A percentile compares a stretch with the other conserved stretches of the same genome.
These are phyloP conservation scores for Drosophila teissieri DNA, from an alignment of 1,140 invertebrate species.

Conservation along the genomic window DNA sequence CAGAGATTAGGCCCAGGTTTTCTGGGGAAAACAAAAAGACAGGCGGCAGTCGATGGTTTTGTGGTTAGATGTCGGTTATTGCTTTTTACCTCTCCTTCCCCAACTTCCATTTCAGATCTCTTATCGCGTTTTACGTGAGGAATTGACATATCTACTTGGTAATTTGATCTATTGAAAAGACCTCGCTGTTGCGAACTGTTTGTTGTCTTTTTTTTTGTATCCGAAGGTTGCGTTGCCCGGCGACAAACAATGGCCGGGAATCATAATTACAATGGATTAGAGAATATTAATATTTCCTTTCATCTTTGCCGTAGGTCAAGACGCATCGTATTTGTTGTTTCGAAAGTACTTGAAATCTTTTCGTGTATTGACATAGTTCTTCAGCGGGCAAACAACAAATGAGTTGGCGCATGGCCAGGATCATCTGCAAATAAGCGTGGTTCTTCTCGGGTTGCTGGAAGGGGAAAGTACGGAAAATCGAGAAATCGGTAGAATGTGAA, in stretches of 20 bases:
- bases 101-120: constrained; percentile 52
- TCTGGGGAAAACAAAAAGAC: constrained; percentile 62
- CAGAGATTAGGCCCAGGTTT: constrained; percentile 65
- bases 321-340: constrained; percentile 18
- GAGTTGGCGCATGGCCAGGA: constrained; percentile 68
- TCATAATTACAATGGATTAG: constrained; percentile 83
- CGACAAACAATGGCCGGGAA: constrained; percentile 71
- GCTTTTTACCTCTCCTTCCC: constrained; percentile 3
- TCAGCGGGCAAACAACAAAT: constrained; percentile 64
- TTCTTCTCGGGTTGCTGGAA: constrained; percentile 2
- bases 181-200: constrained; percentile 36
- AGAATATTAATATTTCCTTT: constrained; percentile 77
- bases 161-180: constrained; percentile 70
- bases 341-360: constrained; percentile 48
- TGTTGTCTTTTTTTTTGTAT: constrained; percentile 25
- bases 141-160: constrained; percentile 80
- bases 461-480: background rate
- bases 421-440: constrained; percentile 50
- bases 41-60: constrained; percentile 58
- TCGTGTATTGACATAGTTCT: constrained; percentile 58
- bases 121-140: constrained; percentile 67
- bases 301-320: constrained; percentile 61
- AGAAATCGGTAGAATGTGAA: constrained; percentile 9
- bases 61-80: constrained; percentile 46
- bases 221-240: constrained; percentile 63